Evolutionary conservation across 2,888 invertebrate species (phyloP), one percentile per base, ranked within the genome.

Genomic region (Polyommatus icarus): DNA sequence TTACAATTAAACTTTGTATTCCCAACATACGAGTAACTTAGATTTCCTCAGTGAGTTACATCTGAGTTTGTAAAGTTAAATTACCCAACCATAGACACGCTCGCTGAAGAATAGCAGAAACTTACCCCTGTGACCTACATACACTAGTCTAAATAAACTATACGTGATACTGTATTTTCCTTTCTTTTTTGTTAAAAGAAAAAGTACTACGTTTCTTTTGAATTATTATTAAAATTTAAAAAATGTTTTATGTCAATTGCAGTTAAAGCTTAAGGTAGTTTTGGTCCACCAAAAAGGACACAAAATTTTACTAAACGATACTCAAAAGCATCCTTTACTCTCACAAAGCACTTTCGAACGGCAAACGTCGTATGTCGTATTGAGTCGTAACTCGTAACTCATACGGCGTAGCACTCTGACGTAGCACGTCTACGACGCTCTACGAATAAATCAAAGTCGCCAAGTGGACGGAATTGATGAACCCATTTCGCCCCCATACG

Each of bases 61-160:
- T 67, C 29, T 67, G 6, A 67, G 24, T 67, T 15, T 67, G 24
- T 67, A 67, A 67, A 32, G 29, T 67, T 67, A 67, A 29, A 67
- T 67, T 67, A 67, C 67, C 29, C 15, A 29, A 29, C 5, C 29
- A 67, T 67, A 18, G 67, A 29, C 29, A 67, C 67, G 67, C 29
- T 67, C 29, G 67, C 29, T 67, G 15, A 67, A 67, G 32, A 67
- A 67, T 29, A 67, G 67, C 29, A 29, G 67, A 29, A 59, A 59
- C 15, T 67, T 67, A 67, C 15, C 32, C 29, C 29, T 67, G 67
- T 67, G 67, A 67, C 67, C 67, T 29, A 67, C 67, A 67, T 67
- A 32, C 67, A 67, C 67, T 67, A 67, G 29, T 32, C 67, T 29
- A 67, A 67, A 67, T 67, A 67, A 67, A 67, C 67, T 67, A 24